Percentiles rank a stretch among this genome's conserved stretches.
phyloP scores from a whole-genome alignment of 1,140 invertebrate genomes.

The Pollicipes pollicipes region DNA sequence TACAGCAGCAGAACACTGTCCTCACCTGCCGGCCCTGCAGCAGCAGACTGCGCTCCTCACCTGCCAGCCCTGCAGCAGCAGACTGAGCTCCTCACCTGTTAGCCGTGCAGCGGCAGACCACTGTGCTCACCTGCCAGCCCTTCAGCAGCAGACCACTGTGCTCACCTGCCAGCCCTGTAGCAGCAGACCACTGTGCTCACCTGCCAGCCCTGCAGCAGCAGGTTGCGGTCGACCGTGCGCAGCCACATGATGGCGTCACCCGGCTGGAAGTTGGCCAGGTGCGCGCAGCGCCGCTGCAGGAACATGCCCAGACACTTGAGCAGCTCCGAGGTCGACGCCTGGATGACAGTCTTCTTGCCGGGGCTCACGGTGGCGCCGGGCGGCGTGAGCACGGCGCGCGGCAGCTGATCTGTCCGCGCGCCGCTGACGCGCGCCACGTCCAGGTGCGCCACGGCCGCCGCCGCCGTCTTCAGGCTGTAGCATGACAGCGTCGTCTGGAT shows the following conservation, averaged over 20 bases:
- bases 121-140: no score
- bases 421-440: background rate
- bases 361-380: conserved; percentile 28
- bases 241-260: conserved; percentile 95
- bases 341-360: conserved; percentile 63
- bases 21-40: no score
- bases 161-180: no score
- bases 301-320: conserved; percentile 91
- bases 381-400: background rate
- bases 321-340: conserved; percentile 93
- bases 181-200: conserved; percentile 35
- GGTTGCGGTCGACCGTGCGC: conserved; percentile 80
- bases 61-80: no score
- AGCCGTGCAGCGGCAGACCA: no score
- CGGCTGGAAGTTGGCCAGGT: conserved; percentile 74
- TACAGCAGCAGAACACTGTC: no score
- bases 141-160: no score
- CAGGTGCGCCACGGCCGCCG: conserved; percentile 62
- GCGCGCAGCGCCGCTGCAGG: conserved; percentile 70
- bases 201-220: conserved; percentile 96
- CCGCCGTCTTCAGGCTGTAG: conserved; percentile 23
- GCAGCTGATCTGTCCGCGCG: background rate
- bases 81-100: no score
- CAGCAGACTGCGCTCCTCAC: no score
- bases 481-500: conserved; percentile 32